Evolutionary conservation across 2,888 invertebrate species (phyloP), one percentile per base, ranked within the genome.

Genomic region (Petrolisthes manimaculis): DNA sequence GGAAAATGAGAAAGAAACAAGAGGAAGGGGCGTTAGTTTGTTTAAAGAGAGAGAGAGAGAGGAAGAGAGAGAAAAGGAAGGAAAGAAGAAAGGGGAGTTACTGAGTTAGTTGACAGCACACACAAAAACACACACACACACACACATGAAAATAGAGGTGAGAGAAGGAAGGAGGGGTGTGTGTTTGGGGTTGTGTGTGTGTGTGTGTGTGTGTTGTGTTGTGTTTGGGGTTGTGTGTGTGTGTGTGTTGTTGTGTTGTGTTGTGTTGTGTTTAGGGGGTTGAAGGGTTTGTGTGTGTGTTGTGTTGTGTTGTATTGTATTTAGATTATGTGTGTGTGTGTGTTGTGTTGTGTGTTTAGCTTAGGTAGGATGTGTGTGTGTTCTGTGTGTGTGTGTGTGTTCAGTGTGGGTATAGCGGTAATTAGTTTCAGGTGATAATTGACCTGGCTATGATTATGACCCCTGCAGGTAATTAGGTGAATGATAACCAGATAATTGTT

Each of bases 311-410:
- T n/a, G n/a, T n/a, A n/a, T n/a, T n/a, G n/a, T n/a, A n/a, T n/a
- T n/a, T n/a, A n/a, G n/a, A n/a, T n/a, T 80, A 51, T 80, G 55
- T 80, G 80, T 24, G 80, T 80, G 80, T 80, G 80, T 80, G 12
- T 24, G 80, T 9, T 14, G 61, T 61, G 8, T 61, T 9, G 61
- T n/a, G n/a, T n/a, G n/a, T n/a, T n/a, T n/a, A n/a, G n/a, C n/a
- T n/a, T n/a, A 1, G 67, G 18, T 14, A n/a, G n/a, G n/a, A n/a
- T n/a, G n/a, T n/a, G n/a, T n/a, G n/a, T n/a, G n/a, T n/a, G n/a
- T n/a, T n/a, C 8, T 61, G 61, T 61, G 61, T 61, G 61, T 61
- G 61, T 61, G 61, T 61, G 61, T 61, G 61, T 61, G 61, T 61
- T 14, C 8, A 61, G 61, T 14, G 61, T 14, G 61, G 61, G 14